phyloP scores from a whole-genome alignment of 2,113 vertebrate genomes.

The Empidonax traillii region DNA sequence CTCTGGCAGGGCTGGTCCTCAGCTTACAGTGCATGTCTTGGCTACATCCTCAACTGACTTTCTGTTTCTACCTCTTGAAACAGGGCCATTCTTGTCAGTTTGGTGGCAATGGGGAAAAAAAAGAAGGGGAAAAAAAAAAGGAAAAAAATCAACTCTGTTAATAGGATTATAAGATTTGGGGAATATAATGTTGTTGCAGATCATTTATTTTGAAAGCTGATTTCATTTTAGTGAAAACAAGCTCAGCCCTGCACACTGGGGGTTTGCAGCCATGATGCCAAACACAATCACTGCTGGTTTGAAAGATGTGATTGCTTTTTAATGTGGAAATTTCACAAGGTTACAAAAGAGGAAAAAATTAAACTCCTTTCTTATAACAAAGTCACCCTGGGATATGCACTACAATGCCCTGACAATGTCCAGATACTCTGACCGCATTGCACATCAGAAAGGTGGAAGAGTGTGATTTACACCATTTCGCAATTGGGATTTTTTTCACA shows the following conservation, averaged over 20 bases:
- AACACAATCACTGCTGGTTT: conserved; percentile 79
- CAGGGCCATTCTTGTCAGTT: conserved; percentile 69
- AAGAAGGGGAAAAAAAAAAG: accelerated
- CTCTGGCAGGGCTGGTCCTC: conserved; percentile 47
- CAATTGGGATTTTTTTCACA: conserved; percentile 59
- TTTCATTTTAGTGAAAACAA: conserved; percentile 80
- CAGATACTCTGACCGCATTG: conserved; percentile 71
- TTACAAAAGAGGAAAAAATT: conserved; percentile 71
- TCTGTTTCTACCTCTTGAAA: conserved; percentile 69
- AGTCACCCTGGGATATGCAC: conserved; percentile 71
- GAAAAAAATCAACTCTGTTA: conserved; percentile 62
- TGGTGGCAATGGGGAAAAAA: conserved; percentile 33
- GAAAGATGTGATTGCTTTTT: conserved; percentile 80
- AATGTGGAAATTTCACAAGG: conserved; percentile 77
- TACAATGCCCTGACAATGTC: conserved; percentile 80
- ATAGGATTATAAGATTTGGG: conserved; percentile 81
- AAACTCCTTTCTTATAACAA: conserved; percentile 75
- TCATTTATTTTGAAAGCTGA: conserved; percentile 84
- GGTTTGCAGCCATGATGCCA: conserved; percentile 73
- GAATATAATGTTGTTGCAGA: conserved; percentile 75
- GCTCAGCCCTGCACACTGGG: conserved; percentile 73
- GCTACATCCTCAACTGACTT: conserved; percentile 61
- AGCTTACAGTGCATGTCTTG: conserved; percentile 49
- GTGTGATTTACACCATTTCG: conserved; percentile 69
- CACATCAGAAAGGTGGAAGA: conserved; percentile 69